Base-by-base conservation (phyloP, 2,888 invertebrate species). In the Noctua comes region DNA sequence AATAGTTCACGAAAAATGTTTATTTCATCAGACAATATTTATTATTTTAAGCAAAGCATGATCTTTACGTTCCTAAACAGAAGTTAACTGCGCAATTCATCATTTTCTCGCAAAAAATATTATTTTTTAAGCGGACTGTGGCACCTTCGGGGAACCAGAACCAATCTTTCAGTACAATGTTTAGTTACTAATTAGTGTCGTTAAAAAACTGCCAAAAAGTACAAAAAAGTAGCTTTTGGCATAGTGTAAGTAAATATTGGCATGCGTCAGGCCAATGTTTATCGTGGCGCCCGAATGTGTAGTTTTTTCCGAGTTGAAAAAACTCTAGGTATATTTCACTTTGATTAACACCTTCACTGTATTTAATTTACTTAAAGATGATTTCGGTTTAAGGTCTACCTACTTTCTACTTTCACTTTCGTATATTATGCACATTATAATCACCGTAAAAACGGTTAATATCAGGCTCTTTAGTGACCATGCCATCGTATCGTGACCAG, bases 121-220 rank as follows among this genome's bases (percentile, higher is more conserved):
- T 16, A 21, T 46, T 65, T 79, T 78, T 59, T 43, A 65, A n/a
- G 40, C 76, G 59, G 74, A 80, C 57, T 70, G 69, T 54, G 43
- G n/a, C 27, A 18, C 18, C 57, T 92, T 92, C 91, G 73, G 27
- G 77, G 90, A 90, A 92, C 66, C 72, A 65, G 90, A 90, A 76
- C 74, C 71, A 80, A 85, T 92, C 90, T 90, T 88, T 92, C 90
- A 89, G 81, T 90, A 87, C 82, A 85, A 70, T 89, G 86, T 89
- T 92, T 91, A 93, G 88, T 80, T 78, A 87, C 79, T 93, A 93
- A 94, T 94, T 93, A 93, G 89, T 86, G 82, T 83, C 59, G 85
- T 86, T 57, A 59, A 83, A 80, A 86, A 85, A 75, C 81, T 91
- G 93, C 91, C 92, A 93, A 90, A 88, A 80, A 76, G 77, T 84